phyloP scores from a whole-genome alignment of 2,888 invertebrate genomes.

The Lydus trimaculatus region DNA sequence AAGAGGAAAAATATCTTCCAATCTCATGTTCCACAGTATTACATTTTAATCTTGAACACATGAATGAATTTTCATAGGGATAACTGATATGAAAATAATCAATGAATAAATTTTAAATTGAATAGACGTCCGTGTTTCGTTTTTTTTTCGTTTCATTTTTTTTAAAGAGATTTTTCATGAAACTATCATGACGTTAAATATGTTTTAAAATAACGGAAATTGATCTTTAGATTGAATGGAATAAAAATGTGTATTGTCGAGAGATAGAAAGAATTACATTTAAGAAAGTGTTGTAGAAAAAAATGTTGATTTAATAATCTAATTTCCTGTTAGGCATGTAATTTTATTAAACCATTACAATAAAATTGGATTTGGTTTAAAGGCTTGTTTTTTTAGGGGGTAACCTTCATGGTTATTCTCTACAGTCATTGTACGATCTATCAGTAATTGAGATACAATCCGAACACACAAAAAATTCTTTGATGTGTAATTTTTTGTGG shows the following conservation, averaged over 20 bases:
- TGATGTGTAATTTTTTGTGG: not conserved
- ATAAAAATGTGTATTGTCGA: not conserved
- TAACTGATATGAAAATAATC: not conserved
- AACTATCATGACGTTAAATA: not conserved
- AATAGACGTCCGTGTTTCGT: not conserved
- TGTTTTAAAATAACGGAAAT: not conserved
- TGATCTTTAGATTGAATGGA: not conserved
- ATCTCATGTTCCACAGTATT: not conserved
- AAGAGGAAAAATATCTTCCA: not conserved
- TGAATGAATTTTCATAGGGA: not conserved
- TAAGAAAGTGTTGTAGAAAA: not conserved
- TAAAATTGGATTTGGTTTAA: not conserved
- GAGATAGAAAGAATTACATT: not conserved
- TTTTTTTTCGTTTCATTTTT: not conserved
- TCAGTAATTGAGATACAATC: not conserved
- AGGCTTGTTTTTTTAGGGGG: not conserved
- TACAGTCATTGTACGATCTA: not conserved
- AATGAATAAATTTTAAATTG: constrained; percentile 2
- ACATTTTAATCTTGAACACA: constrained; percentile 1
- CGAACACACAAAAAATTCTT: not conserved
- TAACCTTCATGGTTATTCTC: not conserved
- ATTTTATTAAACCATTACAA: not conserved
- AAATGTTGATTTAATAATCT: constrained; percentile 1
- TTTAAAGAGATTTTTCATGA: not conserved
- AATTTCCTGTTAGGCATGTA: not conserved